Conservation (phyloP, 92 coral and sea anemone species). For the Palythoa grandis region DNA sequence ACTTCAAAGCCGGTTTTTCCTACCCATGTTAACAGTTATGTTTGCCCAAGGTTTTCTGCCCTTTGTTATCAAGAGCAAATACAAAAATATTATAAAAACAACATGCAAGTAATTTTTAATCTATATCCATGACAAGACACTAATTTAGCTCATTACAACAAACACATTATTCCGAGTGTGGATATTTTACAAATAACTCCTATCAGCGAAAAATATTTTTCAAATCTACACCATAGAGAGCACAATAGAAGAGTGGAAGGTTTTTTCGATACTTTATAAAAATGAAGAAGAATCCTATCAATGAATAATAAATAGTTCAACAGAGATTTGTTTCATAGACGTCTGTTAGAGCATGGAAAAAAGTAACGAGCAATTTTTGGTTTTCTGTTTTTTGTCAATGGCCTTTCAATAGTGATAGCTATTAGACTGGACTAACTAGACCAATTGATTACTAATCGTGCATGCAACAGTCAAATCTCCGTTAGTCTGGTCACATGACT, state of each 20-base stretch:
- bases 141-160: constrained; percentile 8
- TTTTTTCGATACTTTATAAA: neutral
- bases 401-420: constrained; percentile 1
- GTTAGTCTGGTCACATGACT: constrained; percentile 36
- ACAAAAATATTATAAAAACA: constrained; percentile 20
- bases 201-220: neutral
- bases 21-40: neutral
- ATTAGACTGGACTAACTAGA: neutral
- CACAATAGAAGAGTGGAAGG: neutral
- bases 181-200: constrained; percentile 2
- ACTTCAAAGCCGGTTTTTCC: neutral
- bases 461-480: constrained; percentile 28
- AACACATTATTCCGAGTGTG: neutral
- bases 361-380: neutral
- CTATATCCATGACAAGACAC: neutral
- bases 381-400: constrained; percentile 13
- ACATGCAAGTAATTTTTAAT: constrained; percentile 4
- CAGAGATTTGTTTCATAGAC: neutral
- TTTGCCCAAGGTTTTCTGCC: neutral
- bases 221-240: constrained; percentile 1
- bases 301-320: neutral
- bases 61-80: neutral
- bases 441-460: constrained; percentile 22
- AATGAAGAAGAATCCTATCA: neutral
- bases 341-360: neutral